Base-by-base conservation (phyloP, 37 sponge, comb jelly and placozoan genomes). In the Mnemiopsis leidyi region DNA sequence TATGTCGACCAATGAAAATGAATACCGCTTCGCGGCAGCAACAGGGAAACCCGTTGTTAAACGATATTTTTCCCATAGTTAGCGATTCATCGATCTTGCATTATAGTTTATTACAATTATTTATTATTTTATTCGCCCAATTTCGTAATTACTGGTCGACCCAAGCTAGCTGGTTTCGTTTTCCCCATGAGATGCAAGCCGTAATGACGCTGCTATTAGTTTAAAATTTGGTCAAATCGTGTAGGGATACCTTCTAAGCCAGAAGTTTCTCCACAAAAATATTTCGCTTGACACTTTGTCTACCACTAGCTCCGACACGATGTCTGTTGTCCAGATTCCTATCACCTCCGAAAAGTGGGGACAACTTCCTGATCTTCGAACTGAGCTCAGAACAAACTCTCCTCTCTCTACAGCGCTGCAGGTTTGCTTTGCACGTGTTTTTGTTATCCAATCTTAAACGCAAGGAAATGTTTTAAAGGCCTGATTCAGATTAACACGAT, bases 271-370 rank as follows among this genome's bases (percentile, higher is more conserved):
- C n/a, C n/a, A n/a, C n/a, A n/a, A n/a, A n/a, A n/a, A n/a, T n/a
- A n/a, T n/a, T n/a, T n/a, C n/a, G n/a, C n/a, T n/a, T n/a, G n/a
- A n/a, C n/a, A n/a, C n/a, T n/a, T n/a, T n/a, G n/a, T n/a, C n/a
- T n/a, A n/a, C n/a, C n/a, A n/a, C n/a, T n/a, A n/a, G n/a, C n/a
- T n/a, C n/a, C n/a, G 61, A 18, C 13, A 48, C 5, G 13, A 69
- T 69, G 73, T 69, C 73, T 21, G 73, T 69, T 69, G 73, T 69
- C 21, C 73, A 69, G n/a, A 69, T 69, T 69, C 73, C 73, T 25
- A 69, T 69, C 73, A 69, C 9, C 28, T 69, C 73, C 24, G 73
- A 69, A 3, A 21, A 69, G 73, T 48, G 61, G 61, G 61, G 61
- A 18, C 61, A 48, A 48, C 61, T 48, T 18, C 61, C 61, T 5